Evolutionary conservation across 2,113 vertebrate species (phyloP).

Genomic region (Rhinolophus sinicus): DNA sequence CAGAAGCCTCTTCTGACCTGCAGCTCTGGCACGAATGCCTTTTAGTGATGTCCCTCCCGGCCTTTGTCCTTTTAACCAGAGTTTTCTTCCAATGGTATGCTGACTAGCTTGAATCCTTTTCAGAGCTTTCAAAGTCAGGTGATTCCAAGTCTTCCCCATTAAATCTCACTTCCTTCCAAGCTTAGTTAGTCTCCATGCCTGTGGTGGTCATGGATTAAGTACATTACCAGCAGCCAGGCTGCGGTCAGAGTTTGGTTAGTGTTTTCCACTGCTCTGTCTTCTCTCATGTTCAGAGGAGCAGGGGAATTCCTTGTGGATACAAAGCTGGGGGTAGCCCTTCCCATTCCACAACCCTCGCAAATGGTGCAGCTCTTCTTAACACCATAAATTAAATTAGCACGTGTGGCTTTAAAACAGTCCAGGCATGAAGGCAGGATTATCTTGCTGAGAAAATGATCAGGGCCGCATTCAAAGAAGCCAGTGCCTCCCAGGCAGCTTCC

Average conservation of each 20-base stretch:
- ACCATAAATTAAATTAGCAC: conserved; percentile 73
- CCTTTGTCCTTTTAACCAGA: background rate
- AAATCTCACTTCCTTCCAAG: background rate
- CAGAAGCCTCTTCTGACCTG: conserved; percentile 31
- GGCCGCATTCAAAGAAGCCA: conserved; percentile 66
- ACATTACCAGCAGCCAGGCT: background rate
- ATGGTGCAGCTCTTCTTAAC: conserved; percentile 48
- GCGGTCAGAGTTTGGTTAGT: background rate
- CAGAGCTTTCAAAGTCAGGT: conserved; percentile 23
- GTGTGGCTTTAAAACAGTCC: conserved; percentile 66
- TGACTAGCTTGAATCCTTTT: background rate
- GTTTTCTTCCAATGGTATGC: conserved; percentile 10
- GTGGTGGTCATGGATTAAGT: background rate
- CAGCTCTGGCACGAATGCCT: background rate
- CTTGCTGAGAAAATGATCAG: conserved; percentile 75
- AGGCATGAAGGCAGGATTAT: conserved; percentile 73
- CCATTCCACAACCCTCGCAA: conserved; percentile 43
- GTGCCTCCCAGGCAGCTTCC: conserved; percentile 76
- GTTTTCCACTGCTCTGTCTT: conserved; percentile 10
- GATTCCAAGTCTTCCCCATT: background rate
- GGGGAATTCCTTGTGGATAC: background rate
- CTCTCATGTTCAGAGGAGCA: background rate
- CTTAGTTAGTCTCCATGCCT: background rate
- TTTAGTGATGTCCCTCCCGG: background rate
- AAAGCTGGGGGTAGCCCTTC: conserved; percentile 10